Evolutionary conservation across 2,113 vertebrate genomes (phyloP), one percentile per base, ranked within the genome.

Genomic region (Tetrao urogallus): DNA sequence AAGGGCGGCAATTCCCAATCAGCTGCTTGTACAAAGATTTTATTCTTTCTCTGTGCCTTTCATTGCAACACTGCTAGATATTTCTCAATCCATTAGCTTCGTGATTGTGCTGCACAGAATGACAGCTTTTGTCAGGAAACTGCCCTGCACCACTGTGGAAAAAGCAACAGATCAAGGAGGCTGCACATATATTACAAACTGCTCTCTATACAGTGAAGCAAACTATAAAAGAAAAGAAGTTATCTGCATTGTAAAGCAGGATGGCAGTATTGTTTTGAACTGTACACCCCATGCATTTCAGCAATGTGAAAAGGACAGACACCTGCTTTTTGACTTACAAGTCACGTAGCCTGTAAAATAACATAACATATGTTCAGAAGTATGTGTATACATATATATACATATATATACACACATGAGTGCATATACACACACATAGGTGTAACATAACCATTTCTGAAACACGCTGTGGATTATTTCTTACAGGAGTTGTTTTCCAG

Each of bases 321-420:
- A 40, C 47, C 95, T 57, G 94, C 90, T 90, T 89, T 79, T 74
- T 63, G 21, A 58, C 71, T 92, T 32, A 34, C 90, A 57, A 22
- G 4, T 79, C 89, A 82, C 10, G 4, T 27, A 82, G 70, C 8
- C 74, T 4, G n/a, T 6, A 27, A 93, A 92, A 36, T 25, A 84
- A 74, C 63, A 34, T 50, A 25, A 25, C 48, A 25, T 25, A 50
- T 54, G 28, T 54, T 28, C 10, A 28, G 16, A 54, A 10, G 9
- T 54, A 28, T 30, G 52, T 50, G 48, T 25, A 25, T 24, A 13
- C 48, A 25, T 25, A 50, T 25, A 25, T 13, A 52, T 14, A 52
- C 13, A 52, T 21, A 27, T 24, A 24, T 12, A 25, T 13, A 50
- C 2, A 50, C 13, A 50, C 48, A 50, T 6, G 42, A 16, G 42